A percentile compares a stretch with the other conserved stretches of the same genome.
These are phyloP conservation scores for Hypomesus transpacificus DNA, from an alignment of 2,113 vertebrate species.

Conservation along the genomic window DNA sequence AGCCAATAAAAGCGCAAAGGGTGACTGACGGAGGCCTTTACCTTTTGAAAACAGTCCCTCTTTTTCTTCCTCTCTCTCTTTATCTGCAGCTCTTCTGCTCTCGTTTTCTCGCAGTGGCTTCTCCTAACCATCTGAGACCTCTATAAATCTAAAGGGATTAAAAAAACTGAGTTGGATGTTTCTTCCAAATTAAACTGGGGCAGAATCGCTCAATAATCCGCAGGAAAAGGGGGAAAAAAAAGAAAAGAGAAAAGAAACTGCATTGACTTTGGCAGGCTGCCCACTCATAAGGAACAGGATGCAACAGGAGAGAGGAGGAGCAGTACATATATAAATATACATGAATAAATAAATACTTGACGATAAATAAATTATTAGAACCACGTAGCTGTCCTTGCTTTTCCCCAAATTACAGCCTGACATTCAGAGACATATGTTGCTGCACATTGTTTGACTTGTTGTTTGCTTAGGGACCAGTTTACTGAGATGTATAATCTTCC, in stretches of 20 bases:
- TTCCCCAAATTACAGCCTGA: conserved; percentile 11
- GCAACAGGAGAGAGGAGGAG: conserved; percentile 5
- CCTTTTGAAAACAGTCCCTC: conserved; percentile 5
- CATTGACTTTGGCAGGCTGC: conserved; percentile 32
- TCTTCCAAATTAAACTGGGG: conserved; percentile 48
- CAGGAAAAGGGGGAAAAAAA: conserved; percentile 5
- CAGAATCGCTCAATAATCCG: conserved; percentile 53
- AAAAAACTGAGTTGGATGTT: conserved; percentile 43
- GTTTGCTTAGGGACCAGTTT: conserved; percentile 45
- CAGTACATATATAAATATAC: conserved; percentile 18
- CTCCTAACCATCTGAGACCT: conserved; percentile 7
- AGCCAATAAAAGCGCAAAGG: conserved; percentile 44
- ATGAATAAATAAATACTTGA: conserved; percentile 28
- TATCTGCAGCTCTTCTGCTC: not conserved
- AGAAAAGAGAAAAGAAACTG: not conserved
- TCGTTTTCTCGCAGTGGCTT: conserved; percentile 19
- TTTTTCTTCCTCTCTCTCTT: not conserved
- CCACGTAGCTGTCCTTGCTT: not conserved
- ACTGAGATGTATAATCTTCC: conserved; percentile 27
- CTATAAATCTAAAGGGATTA: conserved; percentile 53
- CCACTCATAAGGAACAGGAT: conserved; percentile 4
- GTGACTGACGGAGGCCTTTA: conserved; percentile 36
- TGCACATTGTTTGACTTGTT: conserved; percentile 31
- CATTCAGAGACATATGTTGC: conserved; percentile 18
- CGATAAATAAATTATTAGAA: not conserved